Conservation (phyloP, 2,797 vertebrate species). For the Sylvia borin region DNA sequence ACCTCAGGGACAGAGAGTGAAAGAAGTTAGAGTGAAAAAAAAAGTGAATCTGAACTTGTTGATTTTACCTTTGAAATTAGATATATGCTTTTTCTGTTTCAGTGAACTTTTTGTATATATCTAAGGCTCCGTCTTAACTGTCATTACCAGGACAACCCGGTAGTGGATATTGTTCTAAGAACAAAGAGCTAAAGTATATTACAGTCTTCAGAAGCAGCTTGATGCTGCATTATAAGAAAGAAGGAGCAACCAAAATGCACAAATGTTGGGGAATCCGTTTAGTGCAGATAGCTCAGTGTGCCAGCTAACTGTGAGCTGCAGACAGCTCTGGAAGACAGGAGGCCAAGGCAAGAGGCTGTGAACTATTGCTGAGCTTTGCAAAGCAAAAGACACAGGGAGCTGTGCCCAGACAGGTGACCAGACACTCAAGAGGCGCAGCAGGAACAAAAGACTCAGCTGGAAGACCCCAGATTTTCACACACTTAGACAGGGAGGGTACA, state of each 20-base stretch:
- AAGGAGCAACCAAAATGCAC: not conserved
- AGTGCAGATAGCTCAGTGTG: not conserved
- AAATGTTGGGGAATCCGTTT: not conserved
- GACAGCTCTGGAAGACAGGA: not conserved
- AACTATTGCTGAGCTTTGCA: not conserved
- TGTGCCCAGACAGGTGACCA: not conserved
- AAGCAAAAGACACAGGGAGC: accelerated
- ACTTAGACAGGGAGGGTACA: not conserved
- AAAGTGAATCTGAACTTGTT: not conserved
- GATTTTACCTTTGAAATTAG: not conserved
- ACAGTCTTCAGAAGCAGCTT: not conserved
- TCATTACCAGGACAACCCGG: not conserved
- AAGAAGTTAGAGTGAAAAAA: not conserved
- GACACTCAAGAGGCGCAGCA: not conserved
- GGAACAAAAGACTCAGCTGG: not conserved
- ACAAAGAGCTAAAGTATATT: not conserved
- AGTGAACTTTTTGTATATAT: not conserved
- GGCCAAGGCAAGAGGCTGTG: not conserved
- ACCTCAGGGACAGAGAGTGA: not conserved
- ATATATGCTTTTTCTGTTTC: not conserved
- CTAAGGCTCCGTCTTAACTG: not conserved
- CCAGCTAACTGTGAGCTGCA: not conserved
- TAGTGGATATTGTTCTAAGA: not conserved
- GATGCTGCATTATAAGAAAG: not conserved
- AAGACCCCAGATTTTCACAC: not conserved